phyloP scores from a whole-genome alignment of 1,140 invertebrate genomes.

The Mercenaria mercenaria region DNA sequence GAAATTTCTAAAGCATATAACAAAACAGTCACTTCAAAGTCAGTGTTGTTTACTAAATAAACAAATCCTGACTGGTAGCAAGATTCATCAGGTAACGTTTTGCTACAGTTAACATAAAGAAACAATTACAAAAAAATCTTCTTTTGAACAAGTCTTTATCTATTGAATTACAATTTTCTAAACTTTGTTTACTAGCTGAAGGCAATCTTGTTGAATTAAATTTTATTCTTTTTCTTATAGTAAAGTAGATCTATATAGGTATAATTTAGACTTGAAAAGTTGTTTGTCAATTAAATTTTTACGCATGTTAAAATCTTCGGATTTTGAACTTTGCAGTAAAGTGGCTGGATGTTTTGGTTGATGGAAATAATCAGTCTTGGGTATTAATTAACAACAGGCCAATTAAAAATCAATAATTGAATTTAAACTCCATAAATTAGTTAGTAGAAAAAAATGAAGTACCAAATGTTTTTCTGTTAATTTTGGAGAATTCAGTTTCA shows the following conservation, averaged over 20 bases:
- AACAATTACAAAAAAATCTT: slow-evolving; percentile 27
- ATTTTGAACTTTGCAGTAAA: too few relatives aligned
- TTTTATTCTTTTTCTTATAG: neutral
- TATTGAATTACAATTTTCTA: slow-evolving; percentile 5
- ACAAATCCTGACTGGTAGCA: slow-evolving; percentile 47
- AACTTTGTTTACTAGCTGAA: neutral
- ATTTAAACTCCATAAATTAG: too few relatives aligned
- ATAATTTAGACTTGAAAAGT: too few relatives aligned
- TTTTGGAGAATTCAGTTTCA: neutral
- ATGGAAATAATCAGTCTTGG: too few relatives aligned
- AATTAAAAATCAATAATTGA: too few relatives aligned
- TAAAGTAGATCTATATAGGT: too few relatives aligned
- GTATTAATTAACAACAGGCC: too few relatives aligned
- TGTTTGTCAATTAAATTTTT: too few relatives aligned
- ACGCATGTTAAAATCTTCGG: too few relatives aligned
- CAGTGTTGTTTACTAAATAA: slow-evolving; percentile 42
- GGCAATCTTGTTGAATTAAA: neutral
- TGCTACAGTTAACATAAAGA: neutral
- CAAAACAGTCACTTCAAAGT: slow-evolving; percentile 48
- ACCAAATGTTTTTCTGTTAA: too few relatives aligned
- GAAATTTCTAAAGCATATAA: neutral
- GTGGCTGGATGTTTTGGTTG: too few relatives aligned
- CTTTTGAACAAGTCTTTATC: neutral
- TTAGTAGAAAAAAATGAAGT: too few relatives aligned
- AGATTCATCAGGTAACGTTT: slow-evolving; percentile 22